These are phyloP conservation scores for Pachymerium ferrugineum DNA, from an alignment of 2,888 invertebrate species.

Conservation along the genomic window DNA sequence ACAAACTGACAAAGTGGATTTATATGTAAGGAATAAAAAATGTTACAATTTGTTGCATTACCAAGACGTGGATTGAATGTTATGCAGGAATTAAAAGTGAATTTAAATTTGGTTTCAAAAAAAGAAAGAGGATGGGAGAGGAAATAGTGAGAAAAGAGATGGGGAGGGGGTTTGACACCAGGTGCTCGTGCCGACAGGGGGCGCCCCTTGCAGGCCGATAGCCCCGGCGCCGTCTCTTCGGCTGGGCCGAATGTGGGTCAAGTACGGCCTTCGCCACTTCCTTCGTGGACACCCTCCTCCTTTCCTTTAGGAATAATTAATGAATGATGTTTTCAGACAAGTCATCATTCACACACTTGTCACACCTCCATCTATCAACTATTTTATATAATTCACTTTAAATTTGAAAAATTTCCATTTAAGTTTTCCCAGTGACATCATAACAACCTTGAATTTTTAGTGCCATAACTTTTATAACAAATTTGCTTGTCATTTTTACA, in stretches of 20 bases:
- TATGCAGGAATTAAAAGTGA: neutral
- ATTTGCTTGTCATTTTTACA: too few species aligned
- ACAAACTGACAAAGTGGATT: too few species aligned
- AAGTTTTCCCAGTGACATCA: too few species aligned
- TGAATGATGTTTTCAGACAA: constrained; percentile 3
- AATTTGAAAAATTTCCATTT: too few species aligned
- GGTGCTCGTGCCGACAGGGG: constrained; percentile 8
- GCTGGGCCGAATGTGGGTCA: neutral
- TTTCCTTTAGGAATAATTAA: neutral
- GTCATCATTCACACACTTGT: constrained; percentile 13
- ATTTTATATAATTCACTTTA: neutral
- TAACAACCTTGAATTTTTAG: too few species aligned
- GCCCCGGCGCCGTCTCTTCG: constrained; percentile 8
- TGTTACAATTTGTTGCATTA: too few species aligned
- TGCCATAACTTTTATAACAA: too few species aligned
- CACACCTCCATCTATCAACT: neutral
- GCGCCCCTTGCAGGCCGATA: constrained; percentile 13
- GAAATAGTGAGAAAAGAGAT: neutral
- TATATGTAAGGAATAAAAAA: too few species aligned
- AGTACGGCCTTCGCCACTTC: constrained; percentile 4
- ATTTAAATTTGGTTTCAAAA: neutral
- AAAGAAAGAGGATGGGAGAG: neutral
- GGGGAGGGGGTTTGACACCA: neutral
- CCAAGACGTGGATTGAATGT: too few species aligned
- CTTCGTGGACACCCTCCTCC: neutral